Evolutionary conservation across 2,888 invertebrate species (phyloP), one percentile per base, ranked within the genome.

Genomic region (Scaptomyza tumidula): DNA sequence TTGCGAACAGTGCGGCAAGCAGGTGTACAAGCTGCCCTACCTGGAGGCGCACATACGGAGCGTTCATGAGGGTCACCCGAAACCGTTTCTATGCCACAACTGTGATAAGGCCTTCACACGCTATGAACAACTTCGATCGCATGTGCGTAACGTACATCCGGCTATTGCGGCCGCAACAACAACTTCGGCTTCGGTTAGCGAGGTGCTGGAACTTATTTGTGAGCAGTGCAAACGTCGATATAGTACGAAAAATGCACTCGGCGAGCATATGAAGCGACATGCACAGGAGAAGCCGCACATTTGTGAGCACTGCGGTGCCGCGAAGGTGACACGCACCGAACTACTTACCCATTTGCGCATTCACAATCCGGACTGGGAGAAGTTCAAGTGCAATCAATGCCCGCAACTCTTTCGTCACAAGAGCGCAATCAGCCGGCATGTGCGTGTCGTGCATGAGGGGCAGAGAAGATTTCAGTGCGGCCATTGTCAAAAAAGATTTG

Each of bases 361-460:
- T 6, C 91, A 91, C 57, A 86, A 87, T 61, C 89, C 90, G 14
- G 87, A 88, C 59, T 81, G 89, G 66, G 90, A 91, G 59, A 89
- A 87, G 60, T 91, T 89, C 50, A 88, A 90, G 33, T 91, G 91
- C 56, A 80, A 80, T 3, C 86, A 85, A 24, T 91, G 91, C 54
- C 85, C 90, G 2, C 89, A 90, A 67, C 81, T 90, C 14, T 91
- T 91, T 39, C 90, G 90, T 16, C 90, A 90, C 55, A 89, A 90
- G 58, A 90, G 89, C 61, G 90, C 90, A 13, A 90, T 90, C 6
- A 72, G 75, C 9, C 78, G 89, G 6, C 89, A 90, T 39, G 86
- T 90, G 7, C 90, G 89, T 1, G 90, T 89, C 3, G 86, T 91
- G 0, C 91, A 91, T 46, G 89, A 90, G 62, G 91, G 91, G 0